phyloP scores from a whole-genome alignment of 2,113 vertebrate genomes.

The Pogonocichla stellata region DNA sequence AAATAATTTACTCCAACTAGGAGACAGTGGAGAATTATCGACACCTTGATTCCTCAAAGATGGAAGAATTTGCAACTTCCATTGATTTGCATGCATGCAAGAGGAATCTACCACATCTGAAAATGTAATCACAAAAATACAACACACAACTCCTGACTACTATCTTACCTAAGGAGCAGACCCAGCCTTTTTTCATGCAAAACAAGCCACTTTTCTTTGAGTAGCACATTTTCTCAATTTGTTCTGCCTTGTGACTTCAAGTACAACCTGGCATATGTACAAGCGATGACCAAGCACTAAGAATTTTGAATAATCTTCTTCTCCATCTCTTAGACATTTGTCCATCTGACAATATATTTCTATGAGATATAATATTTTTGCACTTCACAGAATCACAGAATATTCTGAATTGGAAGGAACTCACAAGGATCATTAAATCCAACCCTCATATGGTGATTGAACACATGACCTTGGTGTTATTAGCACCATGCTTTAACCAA shows the following conservation, averaged over 20 bases:
- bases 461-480: neutral
- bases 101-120: neutral
- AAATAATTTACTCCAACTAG: neutral
- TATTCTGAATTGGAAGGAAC: neutral
- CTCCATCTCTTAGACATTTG: neutral
- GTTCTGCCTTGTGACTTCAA: neutral
- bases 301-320: neutral
- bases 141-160: neutral
- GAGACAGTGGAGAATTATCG: neutral
- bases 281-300: neutral
- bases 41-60: neutral
- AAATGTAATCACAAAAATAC: neutral
- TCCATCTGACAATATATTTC: neutral
- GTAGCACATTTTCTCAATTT: neutral
- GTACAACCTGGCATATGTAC: accelerated
- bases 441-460: neutral
- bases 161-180: neutral
- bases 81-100: neutral
- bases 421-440: neutral
- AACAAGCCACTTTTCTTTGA: neutral
- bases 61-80: neutral
- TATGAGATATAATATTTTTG: neutral
- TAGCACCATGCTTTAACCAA: neutral
- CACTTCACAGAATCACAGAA: neutral
- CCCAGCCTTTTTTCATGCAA: neutral